A percentile compares a stretch with the other conserved stretches of the same genome.
Conservation (phyloP, 2,797 vertebrate genomes). For the Eulemur rubriventer region DNA sequence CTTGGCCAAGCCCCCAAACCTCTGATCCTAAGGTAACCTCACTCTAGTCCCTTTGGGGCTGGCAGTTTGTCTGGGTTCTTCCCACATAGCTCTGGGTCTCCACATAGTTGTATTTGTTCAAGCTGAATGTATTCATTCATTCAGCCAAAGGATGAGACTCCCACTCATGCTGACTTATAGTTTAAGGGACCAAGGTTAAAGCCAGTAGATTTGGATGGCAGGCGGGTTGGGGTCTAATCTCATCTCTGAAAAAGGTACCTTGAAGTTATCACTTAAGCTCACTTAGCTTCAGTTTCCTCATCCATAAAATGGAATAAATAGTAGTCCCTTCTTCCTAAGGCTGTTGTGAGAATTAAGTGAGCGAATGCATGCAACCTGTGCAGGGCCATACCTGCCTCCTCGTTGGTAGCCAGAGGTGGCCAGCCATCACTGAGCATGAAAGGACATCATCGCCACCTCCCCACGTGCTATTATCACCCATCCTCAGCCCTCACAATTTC, state of each 20-base stretch:
- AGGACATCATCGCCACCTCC: not conserved
- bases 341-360: not conserved
- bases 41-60: not conserved
- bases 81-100: not conserved
- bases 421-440: not conserved
- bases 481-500: not conserved
- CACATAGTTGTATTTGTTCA: not conserved
- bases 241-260: not conserved
- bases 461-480: not conserved
- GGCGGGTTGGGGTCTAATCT: not conserved
- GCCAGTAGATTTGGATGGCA: not conserved
- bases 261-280: not conserved
- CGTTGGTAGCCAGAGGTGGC: not conserved
- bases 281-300: not conserved
- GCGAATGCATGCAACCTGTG: too few species aligned
- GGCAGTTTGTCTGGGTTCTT: not conserved
- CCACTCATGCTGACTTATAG: not conserved
- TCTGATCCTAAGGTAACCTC: not conserved
- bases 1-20: not conserved
- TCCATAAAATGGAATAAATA: not conserved
- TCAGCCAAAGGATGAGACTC: not conserved
- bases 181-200: not conserved
- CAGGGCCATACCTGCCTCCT: not conserved
- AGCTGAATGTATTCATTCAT: not conserved
- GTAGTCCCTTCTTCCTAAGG: not conserved